Base-by-base conservation (phyloP, 2,888 invertebrate species). In the Phyto melanocephala region DNA sequence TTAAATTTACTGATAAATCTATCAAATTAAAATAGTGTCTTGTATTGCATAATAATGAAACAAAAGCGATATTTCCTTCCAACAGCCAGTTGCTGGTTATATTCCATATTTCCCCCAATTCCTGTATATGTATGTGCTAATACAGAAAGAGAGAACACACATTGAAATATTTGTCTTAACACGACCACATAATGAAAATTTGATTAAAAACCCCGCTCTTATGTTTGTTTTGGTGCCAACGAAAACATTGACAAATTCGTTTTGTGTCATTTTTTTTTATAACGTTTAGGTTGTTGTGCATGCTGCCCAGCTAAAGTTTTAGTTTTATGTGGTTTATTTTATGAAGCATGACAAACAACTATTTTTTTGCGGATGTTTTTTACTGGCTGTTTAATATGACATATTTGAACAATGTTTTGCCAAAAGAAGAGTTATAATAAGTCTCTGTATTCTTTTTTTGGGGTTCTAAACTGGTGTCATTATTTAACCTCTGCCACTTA, bases 141-240 rank as follows among this genome's bases (percentile, higher is more conserved):
- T 47, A 8, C 17, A 17, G 3, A 24, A 28, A 47, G 20, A 20
- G 54, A 17, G 37, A 24, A 40, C 37, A 5, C 28, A 3, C 6
- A 28, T 11, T 70, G 45, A 3, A 68, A 52, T 67, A 79, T 80
- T 80, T 74, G 60, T 74, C 13, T 62, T 74, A 67, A 67, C 72
- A 80, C 56, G 67, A 28, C 78, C 82, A 79, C 78, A 75, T 75
- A 79, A 79, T 79, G 65, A 60, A 82, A 75, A 75, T 82, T 82
- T 79, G 58, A 82, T 79, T 79, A 82, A 82, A 81, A 78, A 15
- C 45, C 52, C 54, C 17, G 17, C 3, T 52, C 54, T 65, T 54
- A 35, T 65, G 60, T 82, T 79, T 79, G 58, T 40, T 79, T 79
- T 65, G 60, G 50, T 28, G 42, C 50, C 50, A 79, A 72, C 54